Evolutionary conservation across 2,888 invertebrate species (phyloP), one percentile per base, ranked within the genome.

Genomic region (Dasypogon diadema): DNA sequence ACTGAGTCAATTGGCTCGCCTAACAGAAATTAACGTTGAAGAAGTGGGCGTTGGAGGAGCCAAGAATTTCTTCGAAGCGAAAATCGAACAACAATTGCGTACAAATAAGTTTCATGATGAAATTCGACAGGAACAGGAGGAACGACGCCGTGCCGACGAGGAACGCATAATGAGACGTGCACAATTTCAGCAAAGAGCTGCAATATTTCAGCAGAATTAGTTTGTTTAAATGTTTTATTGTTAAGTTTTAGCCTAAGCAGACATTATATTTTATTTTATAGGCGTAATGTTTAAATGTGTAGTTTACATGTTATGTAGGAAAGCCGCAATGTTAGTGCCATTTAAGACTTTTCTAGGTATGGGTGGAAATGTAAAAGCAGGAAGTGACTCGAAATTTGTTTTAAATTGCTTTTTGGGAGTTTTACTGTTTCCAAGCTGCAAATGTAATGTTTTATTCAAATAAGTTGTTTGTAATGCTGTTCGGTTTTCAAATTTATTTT

Each of bases 1-100:
- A 0, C 88, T 98, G 73, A 92, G 91, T 78, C 93, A 96, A 78
- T 87, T 98, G 81, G 97, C 97, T 6, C 89, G 92, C 79, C 87
- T 97, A 30, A 94, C 95, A 4, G 97, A 97, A 87, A 93, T 98
- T 76, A 93, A 96, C 83, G 97, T 98, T 0, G 95, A 96, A 79
- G 93, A 96, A 88, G 96, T 96, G 18, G 98, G 98, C 0, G 98
- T 98, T 0, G 93, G 92, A 79, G 98, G 97, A 12, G 98, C 98
- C 37, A 97, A 97, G 85, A 92, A 93, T 83, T 98, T 98, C 88
- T 98, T 98, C 83, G 96, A 97, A 88, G 96, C 97, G 0, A 98
- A 98, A 92, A 97, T 98, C 81, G 94, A 94, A 82, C 93, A 96
- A 82, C 90, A 96, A 78, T 87, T 92, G 8, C 92, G 92, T 82